Percentiles rank a stretch among this genome's conserved stretches.
These are phyloP conservation scores for Epinephelus cyanopodus DNA, from an alignment of 2,113 vertebrate species.

Conservation along the genomic window DNA sequence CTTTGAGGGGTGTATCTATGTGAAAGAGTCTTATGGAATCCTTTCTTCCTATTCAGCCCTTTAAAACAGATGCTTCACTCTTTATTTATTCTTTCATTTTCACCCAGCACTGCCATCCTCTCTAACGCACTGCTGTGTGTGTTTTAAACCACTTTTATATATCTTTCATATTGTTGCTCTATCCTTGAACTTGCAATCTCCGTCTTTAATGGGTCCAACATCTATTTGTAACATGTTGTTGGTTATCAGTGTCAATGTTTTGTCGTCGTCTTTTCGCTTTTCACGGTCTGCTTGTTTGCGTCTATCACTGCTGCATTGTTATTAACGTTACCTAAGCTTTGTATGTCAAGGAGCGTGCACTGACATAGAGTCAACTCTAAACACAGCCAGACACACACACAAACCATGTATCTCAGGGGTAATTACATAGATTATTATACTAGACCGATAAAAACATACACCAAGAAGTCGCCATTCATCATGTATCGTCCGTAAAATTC, in stretches of 20 bases:
- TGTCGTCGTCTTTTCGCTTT: conserved; percentile 21
- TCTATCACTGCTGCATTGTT: not conserved
- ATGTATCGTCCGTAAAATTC: not conserved
- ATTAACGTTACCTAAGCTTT: conserved; percentile 7
- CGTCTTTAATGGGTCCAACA: conserved; percentile 17
- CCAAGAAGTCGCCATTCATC: not conserved
- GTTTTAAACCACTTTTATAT: conserved; percentile 24
- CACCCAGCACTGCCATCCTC: not conserved
- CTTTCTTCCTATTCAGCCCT: conserved; percentile 38
- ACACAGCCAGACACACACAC: not conserved
- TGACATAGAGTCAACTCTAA: not conserved
- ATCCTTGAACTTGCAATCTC: conserved; percentile 56
- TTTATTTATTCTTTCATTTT: conserved; percentile 30
- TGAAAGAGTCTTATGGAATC: conserved; percentile 21
- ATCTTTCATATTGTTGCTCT: conserved; percentile 23
- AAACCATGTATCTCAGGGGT: not conserved
- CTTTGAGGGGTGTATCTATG: conserved; percentile 12
- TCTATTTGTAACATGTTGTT: conserved; percentile 28
- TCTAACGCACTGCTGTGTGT: conserved; percentile 3
- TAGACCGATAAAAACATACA: not conserved
- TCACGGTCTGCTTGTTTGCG: not conserved
- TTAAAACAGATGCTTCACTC: conserved; percentile 25
- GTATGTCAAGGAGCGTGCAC: conserved; percentile 6
- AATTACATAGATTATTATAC: not conserved
- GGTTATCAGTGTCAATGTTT: conserved; percentile 14